Evolutionary conservation across 2,888 invertebrate species (phyloP).

Genomic region (Ligdia adustata): DNA sequence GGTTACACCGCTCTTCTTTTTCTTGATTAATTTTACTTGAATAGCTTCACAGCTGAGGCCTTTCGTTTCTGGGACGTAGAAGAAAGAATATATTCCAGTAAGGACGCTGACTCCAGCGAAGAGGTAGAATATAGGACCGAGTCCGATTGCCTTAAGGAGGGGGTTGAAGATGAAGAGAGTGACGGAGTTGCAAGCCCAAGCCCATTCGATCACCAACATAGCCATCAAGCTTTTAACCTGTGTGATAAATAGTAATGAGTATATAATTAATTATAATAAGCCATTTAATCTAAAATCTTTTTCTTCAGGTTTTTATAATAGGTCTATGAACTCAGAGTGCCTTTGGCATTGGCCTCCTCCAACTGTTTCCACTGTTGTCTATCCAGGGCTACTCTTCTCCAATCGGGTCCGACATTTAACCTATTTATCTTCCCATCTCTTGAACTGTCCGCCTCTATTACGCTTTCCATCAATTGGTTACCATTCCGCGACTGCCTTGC

Average conservation of each 20-base stretch:
- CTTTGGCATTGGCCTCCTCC: too few species aligned
- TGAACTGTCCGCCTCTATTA: too few species aligned
- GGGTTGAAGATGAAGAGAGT: slow-evolving; percentile 62
- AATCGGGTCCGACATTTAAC: too few species aligned
- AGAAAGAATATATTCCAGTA: slow-evolving; percentile 43
- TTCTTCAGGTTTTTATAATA: too few species aligned
- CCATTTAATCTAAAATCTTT: too few species aligned
- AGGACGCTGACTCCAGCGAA: slow-evolving; percentile 53
- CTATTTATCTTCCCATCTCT: too few species aligned
- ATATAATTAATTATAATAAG: too few species aligned
- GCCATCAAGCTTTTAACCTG: slow-evolving; percentile 59
- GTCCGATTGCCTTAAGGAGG: slow-evolving; percentile 50
- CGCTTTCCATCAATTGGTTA: too few species aligned
- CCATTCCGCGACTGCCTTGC: too few species aligned
- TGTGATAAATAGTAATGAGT: neutral
- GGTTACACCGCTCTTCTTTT: slow-evolving; percentile 19
- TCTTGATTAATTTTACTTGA: slow-evolving; percentile 44
- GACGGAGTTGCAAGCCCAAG: slow-evolving; percentile 59
- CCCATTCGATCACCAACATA: slow-evolving; percentile 58
- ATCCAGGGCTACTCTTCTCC: too few species aligned
- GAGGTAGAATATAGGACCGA: slow-evolving; percentile 61
- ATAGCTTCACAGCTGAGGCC: slow-evolving; percentile 55
- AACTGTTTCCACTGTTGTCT: too few species aligned
- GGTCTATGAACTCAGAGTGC: too few species aligned
- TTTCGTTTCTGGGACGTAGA: slow-evolving; percentile 59